Base-by-base conservation (phyloP, 2,113 vertebrate species). In the Chroicocephalus ridibundus region DNA sequence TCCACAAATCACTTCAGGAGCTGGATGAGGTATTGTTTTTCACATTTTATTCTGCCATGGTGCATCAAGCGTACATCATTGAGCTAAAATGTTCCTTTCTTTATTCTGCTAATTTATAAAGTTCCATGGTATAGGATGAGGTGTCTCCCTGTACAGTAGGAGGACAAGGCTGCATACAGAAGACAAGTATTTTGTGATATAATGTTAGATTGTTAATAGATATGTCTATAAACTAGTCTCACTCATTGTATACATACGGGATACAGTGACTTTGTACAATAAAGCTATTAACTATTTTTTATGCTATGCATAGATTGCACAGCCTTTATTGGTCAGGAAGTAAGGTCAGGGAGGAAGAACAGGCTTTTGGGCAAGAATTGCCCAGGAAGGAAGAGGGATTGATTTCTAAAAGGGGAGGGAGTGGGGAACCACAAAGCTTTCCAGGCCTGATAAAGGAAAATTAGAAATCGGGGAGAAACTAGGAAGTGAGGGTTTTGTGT, bases 1-100 rank as follows among this genome's bases (percentile, higher is more conserved):
- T 98, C 98, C 97, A 97, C 98, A 98, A 98, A 97, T 98, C 98
- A 97, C 97, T 96, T 97, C 99, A 99, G 99, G 99, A 99, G 98
- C 99, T 99, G 98, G 99, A 99, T 97, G 99, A 99, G 99, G 99
- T 99, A 99, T 97, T 96, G 97, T 98, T 96, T 94, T 94, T 86
- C 70, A 86, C 81, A 34, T 96, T 94, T 98, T 91, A 42, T 84
- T 94, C 85, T 87, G 94, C 38, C 49, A 2, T 72, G 52, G 10
- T 42, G 36, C 75, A 87, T 94, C 72, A 70, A 81, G 47, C 16
- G 4, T 44, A 14, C 61, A 42, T 65, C 13, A 4, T 42, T 62
- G 64, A 65, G 42, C 64, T 85, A 61, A 87, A 94, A 61, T 10
- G 10, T 31, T 65, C 55, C 27, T 82, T 74, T 66, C 42, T 57